Evolutionary conservation across 2,888 invertebrate species (phyloP), one percentile per base, ranked within the genome.

Genomic region (Orthonevra nobilis): DNA sequence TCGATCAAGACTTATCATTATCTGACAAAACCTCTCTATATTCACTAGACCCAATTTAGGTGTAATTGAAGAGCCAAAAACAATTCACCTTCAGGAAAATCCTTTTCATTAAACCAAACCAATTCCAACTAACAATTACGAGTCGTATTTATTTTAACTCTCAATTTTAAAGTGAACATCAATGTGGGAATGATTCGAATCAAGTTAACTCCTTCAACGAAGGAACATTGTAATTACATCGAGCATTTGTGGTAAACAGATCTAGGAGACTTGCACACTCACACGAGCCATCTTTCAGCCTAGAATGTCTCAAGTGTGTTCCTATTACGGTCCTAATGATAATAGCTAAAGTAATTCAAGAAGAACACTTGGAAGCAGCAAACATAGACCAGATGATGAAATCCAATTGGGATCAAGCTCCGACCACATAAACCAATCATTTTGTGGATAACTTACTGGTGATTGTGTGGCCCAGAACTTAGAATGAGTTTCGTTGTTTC

Each of bases 341-440:
- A 63, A 75, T 75, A 56, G 56, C 54, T 56, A 63, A 69, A 75
- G 75, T 75, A 75, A 75, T 63, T 69, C 48, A 50, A 68, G 56
- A 74, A 54, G 61, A 61, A 61, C 60, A 28, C 42, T 63, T 32
- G 26, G 23, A 26, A 48, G 30, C 38, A 50, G 48, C 54, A 28
- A 48, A 75, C 61, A 56, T 42, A 75, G 56, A 68, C 52, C 40
- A 46, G 54, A 74, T 68, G 75, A 63, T 63, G 48, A 63, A 69
- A 63, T 58, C 75, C 50, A 56, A 69, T 40, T 69, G 75, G 63
- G 69, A 69, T 75, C 69, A 69, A 50, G 56, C 61, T 52, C 32
- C 69, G 50, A 69, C 75, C 63, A 63, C 69, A 75, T 63, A 69
- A 75, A 63, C 63, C 69, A 75, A 69, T 75, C 56, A 63, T 69